Evolutionary conservation across 2,888 invertebrate genomes (phyloP), one percentile per base, ranked within the genome.

Genomic region (Calliphora vomitoria): DNA sequence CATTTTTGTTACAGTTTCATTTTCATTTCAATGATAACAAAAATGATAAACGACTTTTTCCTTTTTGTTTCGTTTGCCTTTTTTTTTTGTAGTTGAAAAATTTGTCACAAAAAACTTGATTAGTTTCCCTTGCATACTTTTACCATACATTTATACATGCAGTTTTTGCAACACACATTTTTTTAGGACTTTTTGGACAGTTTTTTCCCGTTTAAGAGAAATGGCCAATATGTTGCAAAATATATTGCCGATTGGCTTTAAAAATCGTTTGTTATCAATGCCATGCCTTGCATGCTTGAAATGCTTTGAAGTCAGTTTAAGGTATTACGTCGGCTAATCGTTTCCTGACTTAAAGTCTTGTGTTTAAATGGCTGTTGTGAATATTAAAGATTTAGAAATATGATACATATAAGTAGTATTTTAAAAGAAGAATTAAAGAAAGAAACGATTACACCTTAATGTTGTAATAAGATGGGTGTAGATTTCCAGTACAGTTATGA

Each of bases 31-130:
- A 38, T 69, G 41, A 64, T 71, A 69, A 69, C 38, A 83, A 53
- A 78, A 76, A 71, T 84, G 47, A 74, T 60, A 79, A 79, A 85
- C 68, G 75, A 44, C 58, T 15, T 69, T 81, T 81, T 82, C 44
- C 44, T 35, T 44, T 55, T 74, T 72, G 15, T 72, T 72, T 10
- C 4, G 4, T 13, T 1, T 41, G 41, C 5, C n/a, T 20, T 66
- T 35, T 66, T 66, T 62, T 47, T 71, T 47, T 50, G n/a, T 58
- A 18, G 38, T 47, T 55, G 35, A 6, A 4, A 25, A 44, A 53
- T 83, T 64, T 78, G 44, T 78, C 64, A 71, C 55, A 13, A 44
- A 83, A 62, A 78, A 62, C 60, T 76, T 53, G 76, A 83, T 83
- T 71, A 71, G 60, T 53, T 76, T 62, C 41, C 31, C 25, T 53